Base-by-base conservation (phyloP, 2,797 vertebrate species). In the Rhinella marina region DNA sequence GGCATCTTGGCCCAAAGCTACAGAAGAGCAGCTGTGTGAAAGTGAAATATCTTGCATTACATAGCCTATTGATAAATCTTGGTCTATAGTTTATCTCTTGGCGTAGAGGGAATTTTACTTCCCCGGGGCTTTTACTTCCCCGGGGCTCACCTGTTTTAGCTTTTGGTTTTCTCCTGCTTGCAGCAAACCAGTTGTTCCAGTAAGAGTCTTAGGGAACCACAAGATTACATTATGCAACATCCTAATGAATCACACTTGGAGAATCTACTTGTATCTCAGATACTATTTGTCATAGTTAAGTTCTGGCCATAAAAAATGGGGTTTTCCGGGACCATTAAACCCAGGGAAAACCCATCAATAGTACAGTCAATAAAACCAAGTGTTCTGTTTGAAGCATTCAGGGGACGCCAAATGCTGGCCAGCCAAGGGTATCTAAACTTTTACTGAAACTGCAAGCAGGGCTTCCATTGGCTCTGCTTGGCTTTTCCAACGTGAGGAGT, bases 101-200 rank as follows among this genome's bases (percentile, higher is more conserved):
- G 72, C 54, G 13, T n/a, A n/a, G n/a, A n/a, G n/a, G n/a, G n/a
- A n/a, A n/a, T n/a, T 77, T 25, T 52, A 77, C 54, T 77, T 77
- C 75, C 75, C 75, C 16, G 23, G 50, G 75, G 75, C 61, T n/a
- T 77, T 25, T 52, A 77, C 54, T 77, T 77, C 75, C 75, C 75
- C 16, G 23, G 50, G 75, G 75, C 61, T n/a, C 25, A 21, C 72
- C 52, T 75, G 75, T 23, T 54, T 77, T 25, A 77, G 75, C 50
- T 54, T 54, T 2, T 54, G 48, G 12, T 52, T 77, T 77, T 50
- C 13, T 16, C 1, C 48, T 52, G 50, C 23, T 77, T 25, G 21
- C 50, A 77, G 50, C 50, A 77, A 77, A 54, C 3, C 23, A 54
- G 23, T 52, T 75, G 10, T 54, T 4, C 23, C 54, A 25, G 2